Percentiles rank a stretch among this genome's conserved stretches.
These are phyloP conservation scores for Drosophila peninsularis DNA, from an alignment of 2,888 invertebrate genomes.

Conservation along the genomic window DNA sequence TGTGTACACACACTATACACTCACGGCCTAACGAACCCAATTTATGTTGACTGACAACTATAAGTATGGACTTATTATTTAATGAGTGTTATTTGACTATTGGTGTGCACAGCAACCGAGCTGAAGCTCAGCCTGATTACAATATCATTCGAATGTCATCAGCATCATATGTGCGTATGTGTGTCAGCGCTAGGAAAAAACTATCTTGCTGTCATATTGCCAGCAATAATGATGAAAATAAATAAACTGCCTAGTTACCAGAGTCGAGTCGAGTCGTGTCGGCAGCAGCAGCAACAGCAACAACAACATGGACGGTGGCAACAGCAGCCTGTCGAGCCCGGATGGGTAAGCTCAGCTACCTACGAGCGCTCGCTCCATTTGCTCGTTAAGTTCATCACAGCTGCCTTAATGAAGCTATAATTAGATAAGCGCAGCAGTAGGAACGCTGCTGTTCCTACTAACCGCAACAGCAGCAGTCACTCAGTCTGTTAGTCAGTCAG, in stretches of 20 bases:
- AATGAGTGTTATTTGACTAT: constrained; percentile 51
- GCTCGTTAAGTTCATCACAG: constrained; percentile 66
- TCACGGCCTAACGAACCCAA: constrained; percentile 28
- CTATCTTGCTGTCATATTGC: constrained; percentile 38
- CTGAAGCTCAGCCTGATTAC: constrained; percentile 40
- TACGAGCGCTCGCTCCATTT: constrained; percentile 49
- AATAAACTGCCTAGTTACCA: constrained; percentile 45
- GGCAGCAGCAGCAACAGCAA: constrained; percentile 1
- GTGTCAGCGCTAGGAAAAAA: constrained; percentile 11
- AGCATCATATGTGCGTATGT: constrained; percentile 16
- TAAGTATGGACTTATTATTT: constrained; percentile 41
- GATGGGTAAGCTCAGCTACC: constrained; percentile 31
- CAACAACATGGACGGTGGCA: background rate
- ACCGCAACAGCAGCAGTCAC: constrained; percentile 22
- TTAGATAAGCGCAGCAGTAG: constrained; percentile 67
- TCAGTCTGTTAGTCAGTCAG: constrained; percentile 15
- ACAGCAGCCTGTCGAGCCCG: constrained; percentile 9
- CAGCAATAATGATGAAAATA: constrained; percentile 54
- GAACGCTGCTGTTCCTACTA: background rate
- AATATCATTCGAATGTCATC: constrained; percentile 52
- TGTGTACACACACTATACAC: background rate
- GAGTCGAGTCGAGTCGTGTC: constrained; percentile 1
- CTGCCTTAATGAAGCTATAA: constrained; percentile 77
- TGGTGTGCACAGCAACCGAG: constrained; percentile 15
- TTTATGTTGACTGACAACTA: constrained; percentile 37